Evolutionary conservation across 2,888 invertebrate species (phyloP).

Genomic region (Eupsilia transversa): DNA sequence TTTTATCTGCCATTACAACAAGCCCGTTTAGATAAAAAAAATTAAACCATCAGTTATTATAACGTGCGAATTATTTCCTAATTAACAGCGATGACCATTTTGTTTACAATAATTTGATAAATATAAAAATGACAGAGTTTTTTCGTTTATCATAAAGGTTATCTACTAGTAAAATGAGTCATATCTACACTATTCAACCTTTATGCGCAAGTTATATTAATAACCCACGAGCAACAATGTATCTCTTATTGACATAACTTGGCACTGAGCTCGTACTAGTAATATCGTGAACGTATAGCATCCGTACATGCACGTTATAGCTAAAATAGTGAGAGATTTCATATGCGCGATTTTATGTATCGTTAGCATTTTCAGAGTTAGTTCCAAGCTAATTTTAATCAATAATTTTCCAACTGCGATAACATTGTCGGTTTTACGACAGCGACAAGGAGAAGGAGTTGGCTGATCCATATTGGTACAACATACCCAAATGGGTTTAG

Average conservation of each 20-base stretch:
- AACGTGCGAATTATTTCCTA: conserved; percentile 8
- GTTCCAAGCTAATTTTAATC: neutral
- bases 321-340: conserved; percentile 2
- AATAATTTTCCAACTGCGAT: neutral
- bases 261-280: conserved; percentile 25
- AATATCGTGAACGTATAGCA: neutral
- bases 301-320: neutral
- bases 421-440: neutral
- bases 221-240: conserved; percentile 28
- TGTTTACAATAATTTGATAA: conserved; percentile 18
- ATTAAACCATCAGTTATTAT: neutral
- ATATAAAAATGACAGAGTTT: conserved; percentile 3
- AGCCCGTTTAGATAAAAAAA: neutral
- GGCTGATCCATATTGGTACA: neutral
- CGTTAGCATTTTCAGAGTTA: neutral
- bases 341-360: neutral
- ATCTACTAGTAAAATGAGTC: conserved; percentile 22
- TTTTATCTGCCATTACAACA: neutral
- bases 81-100: neutral
- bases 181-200: conserved; percentile 12
- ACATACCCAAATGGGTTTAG: neutral
- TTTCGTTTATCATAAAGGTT: conserved; percentile 25
- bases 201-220: conserved; percentile 17
- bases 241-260: conserved; percentile 42
- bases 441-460: neutral